Percentiles rank a stretch among this genome's conserved stretches.
These are phyloP conservation scores for Salmo trutta DNA, from an alignment of 2,797 vertebrate species.

Conservation along the genomic window DNA sequence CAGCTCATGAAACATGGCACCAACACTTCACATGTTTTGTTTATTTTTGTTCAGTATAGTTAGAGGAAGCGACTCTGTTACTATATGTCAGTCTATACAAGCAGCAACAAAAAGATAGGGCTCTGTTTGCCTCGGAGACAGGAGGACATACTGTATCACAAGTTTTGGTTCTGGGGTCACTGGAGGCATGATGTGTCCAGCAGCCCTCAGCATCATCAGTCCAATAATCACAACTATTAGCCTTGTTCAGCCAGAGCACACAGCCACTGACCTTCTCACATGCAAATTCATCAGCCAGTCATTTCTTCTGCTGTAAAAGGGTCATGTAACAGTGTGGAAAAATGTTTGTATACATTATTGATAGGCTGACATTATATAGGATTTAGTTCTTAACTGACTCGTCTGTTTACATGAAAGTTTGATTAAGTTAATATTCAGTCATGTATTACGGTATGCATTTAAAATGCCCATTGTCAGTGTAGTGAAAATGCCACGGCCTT, in stretches of 20 bases:
- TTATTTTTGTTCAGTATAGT: neutral
- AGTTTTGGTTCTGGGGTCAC: conserved; percentile 24
- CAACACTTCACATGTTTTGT: no score
- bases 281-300: neutral
- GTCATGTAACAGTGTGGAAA: neutral
- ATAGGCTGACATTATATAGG: neutral
- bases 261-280: neutral
- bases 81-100: conserved; percentile 17
- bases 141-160: conserved; percentile 21
- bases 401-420: neutral
- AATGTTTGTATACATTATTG: neutral
- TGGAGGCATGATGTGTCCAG: conserved; percentile 21
- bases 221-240: conserved; percentile 40
- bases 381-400: no score
- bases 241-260: neutral
- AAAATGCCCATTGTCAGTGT: conserved; percentile 26
- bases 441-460: neutral
- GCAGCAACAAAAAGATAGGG: conserved; percentile 16
- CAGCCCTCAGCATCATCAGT: conserved; percentile 35
- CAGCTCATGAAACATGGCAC: no score
- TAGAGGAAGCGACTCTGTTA: conserved; percentile 7
- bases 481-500: conserved; percentile 18
- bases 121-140: conserved; percentile 16
- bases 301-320: neutral
- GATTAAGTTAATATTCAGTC: neutral